Conservation (phyloP, 2,888 invertebrate genomes). For the Callosobruchus maculatus region DNA sequence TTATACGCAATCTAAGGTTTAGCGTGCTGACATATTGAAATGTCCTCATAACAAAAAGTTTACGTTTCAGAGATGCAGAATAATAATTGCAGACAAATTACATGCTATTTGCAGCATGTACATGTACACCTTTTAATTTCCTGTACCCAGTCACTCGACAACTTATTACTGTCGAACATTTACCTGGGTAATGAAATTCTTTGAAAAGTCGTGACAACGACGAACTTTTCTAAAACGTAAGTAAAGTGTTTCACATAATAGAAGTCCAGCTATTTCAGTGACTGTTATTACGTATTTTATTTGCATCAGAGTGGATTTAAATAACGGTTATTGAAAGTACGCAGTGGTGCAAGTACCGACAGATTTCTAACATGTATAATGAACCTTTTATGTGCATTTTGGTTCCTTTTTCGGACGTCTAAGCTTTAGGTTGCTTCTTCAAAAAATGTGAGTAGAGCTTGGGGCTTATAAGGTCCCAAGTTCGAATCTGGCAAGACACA, state of each 20-base stretch:
- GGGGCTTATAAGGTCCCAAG: too few species aligned
- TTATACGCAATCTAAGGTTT: not conserved
- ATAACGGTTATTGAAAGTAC: too few species aligned
- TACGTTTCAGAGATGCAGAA: not conserved
- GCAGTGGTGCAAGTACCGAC: too few species aligned
- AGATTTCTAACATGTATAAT: too few species aligned
- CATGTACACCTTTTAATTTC: not conserved
- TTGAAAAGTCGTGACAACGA: constrained; percentile 1
- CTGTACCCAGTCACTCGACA: not conserved
- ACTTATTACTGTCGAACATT: not conserved
- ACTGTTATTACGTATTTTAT: too few species aligned
- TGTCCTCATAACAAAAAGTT: not conserved
- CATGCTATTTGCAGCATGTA: not conserved
- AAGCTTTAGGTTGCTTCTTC: too few species aligned
- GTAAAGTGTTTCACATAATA: not conserved
- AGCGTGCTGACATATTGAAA: not conserved
- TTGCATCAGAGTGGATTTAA: too few species aligned
- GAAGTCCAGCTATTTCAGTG: too few species aligned
- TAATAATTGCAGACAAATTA: not conserved
- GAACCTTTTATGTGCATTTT: too few species aligned
- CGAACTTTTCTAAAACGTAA: not conserved
- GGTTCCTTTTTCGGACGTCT: too few species aligned
- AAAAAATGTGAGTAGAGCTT: too few species aligned
- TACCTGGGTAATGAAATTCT: not conserved
- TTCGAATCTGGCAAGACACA: too few species aligned